Evolutionary conservation across 1,140 invertebrate genomes (phyloP).

Genomic region (Heliconius nattereri): DNA sequence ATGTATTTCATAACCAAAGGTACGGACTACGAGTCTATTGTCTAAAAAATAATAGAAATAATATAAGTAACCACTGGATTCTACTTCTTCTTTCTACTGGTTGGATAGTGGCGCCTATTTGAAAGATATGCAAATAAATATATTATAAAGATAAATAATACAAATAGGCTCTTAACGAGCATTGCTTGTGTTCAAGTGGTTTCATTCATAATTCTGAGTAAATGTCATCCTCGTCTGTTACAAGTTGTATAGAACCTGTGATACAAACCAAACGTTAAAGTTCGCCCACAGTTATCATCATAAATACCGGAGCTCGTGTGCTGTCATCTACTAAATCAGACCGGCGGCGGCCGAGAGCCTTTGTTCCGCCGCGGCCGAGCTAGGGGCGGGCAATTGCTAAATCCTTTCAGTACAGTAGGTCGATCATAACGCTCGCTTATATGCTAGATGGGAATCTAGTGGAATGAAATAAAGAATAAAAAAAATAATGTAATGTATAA

Average conservation of each 20-base stretch:
- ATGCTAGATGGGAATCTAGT: background rate
- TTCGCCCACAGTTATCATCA: background rate
- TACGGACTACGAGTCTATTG: no score
- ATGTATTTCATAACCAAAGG: no score
- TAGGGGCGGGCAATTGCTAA: background rate
- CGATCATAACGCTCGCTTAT: background rate
- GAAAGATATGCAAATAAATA: no score
- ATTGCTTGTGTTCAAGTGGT: no score
- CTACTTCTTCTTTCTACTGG: no score
- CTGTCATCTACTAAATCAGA: no score
- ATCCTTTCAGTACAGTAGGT: background rate
- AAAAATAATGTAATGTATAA: background rate
- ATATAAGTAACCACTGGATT: no score
- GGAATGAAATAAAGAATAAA: background rate
- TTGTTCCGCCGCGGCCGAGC: background rate
- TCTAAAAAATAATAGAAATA: no score
- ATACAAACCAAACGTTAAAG: conserved; percentile 1
- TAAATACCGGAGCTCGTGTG: no score
- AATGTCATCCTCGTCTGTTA: background rate
- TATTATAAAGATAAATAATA: no score
- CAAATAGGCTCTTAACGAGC: no score
- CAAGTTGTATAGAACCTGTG: background rate
- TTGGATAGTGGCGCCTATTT: no score
- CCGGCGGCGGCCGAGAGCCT: background rate
- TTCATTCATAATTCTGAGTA: background rate